Percentiles rank a stretch among this genome's conserved stretches.
These are phyloP conservation scores for Sarotherodon lohbergeri DNA, from an alignment of 2,113 vertebrate species.

Conservation along the genomic window DNA sequence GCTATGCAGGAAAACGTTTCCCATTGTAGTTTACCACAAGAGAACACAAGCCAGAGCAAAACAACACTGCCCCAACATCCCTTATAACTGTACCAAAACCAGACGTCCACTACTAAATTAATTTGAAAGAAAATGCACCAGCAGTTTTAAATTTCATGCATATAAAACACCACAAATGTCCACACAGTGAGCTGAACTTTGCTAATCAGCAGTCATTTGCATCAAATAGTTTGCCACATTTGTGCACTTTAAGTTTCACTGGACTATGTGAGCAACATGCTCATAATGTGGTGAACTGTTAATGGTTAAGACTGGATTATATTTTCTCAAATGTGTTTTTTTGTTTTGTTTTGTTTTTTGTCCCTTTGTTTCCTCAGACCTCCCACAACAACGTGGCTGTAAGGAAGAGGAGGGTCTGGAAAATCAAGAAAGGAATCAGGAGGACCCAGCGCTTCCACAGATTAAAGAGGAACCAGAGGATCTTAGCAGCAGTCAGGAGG, in stretches of 20 bases:
- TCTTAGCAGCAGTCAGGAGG: background rate
- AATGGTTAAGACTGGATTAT: background rate
- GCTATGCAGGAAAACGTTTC: background rate
- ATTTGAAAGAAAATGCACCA: background rate
- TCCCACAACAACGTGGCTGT: background rate
- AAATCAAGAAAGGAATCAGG: background rate
- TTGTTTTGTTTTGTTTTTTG: background rate
- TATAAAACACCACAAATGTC: background rate
- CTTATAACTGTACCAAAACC: background rate
- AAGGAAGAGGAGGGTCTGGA: background rate
- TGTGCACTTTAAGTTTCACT: background rate
- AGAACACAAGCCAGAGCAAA: background rate
- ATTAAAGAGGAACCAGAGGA: background rate
- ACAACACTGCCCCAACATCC: background rate
- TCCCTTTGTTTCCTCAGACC: background rate
- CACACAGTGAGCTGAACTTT: background rate
- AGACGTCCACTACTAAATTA: background rate
- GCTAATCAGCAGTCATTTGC: background rate
- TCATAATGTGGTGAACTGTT: background rate
- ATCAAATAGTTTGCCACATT: background rate
- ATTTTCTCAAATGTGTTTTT: background rate
- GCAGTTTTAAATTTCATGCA: background rate
- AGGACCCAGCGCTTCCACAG: background rate
- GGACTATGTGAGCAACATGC: background rate
- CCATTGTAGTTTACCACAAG: background rate